Evolutionary conservation across 35 echinoderm and acorn worm species (phyloP).

Genomic region (Patiria miniata): DNA sequence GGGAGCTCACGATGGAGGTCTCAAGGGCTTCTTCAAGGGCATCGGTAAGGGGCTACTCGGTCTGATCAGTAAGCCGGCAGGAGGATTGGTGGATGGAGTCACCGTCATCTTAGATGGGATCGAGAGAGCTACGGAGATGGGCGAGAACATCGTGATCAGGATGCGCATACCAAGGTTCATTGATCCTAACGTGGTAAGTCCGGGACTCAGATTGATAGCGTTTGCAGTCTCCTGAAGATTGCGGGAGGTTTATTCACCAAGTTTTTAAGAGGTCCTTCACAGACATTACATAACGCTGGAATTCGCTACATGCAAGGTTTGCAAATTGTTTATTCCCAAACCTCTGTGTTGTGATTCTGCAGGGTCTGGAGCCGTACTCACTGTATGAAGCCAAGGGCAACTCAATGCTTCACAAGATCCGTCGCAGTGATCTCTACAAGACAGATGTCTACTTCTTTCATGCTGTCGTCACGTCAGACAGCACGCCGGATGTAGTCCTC

Average conservation of each 20-base stretch:
- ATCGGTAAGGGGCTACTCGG: conserved; percentile 89
- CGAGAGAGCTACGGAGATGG: conserved; percentile 85
- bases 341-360: background rate
- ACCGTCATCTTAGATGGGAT: conserved; percentile 94
- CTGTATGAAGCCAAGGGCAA: conserved; percentile 86
- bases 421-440: conserved; percentile 70
- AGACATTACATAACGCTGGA: too few relatives aligned
- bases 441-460: conserved; percentile 96
- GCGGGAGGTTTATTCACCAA: too few relatives aligned
- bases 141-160: conserved; percentile 73
- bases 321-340: too few relatives aligned
- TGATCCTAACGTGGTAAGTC: conserved; percentile 79
- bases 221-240: too few relatives aligned
- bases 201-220: background rate
- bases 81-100: conserved; percentile 82
- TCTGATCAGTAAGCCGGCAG: conserved; percentile 76
- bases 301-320: too few relatives aligned
- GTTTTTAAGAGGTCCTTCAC: too few relatives aligned
- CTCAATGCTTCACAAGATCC: conserved; percentile 84
- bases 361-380: conserved; percentile 91
- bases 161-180: conserved; percentile 87
- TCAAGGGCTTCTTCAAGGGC: conserved; percentile 99
- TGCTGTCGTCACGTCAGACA: conserved; percentile 75
- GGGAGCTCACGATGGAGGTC: conserved; percentile 85
- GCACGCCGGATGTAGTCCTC: conserved; percentile 88